Evolutionary conservation across 2,888 invertebrate genomes (phyloP).

Genomic region (Apamea monoglypha): DNA sequence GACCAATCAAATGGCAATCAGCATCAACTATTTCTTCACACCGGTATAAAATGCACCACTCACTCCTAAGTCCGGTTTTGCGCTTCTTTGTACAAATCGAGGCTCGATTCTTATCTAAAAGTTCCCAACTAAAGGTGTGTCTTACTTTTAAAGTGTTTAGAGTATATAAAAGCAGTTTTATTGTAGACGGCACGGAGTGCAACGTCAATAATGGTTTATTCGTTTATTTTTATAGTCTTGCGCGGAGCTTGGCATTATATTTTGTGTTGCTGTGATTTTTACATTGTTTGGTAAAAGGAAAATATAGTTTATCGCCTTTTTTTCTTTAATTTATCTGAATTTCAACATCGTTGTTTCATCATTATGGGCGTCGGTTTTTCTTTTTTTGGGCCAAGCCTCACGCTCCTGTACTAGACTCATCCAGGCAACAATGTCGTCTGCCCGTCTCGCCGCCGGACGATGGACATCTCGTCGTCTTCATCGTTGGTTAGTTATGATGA

Average conservation of each 20-base stretch:
- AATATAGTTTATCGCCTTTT: neutral
- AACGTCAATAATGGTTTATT: constrained; percentile 48
- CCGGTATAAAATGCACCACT: constrained; percentile 1
- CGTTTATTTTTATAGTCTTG: constrained; percentile 33
- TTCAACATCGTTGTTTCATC: neutral
- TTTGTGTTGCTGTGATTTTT: constrained; percentile 7
- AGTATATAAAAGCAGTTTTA: constrained; percentile 50
- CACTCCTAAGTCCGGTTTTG: constrained; percentile 28
- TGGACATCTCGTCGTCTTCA: neutral
- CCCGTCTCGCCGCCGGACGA: neutral
- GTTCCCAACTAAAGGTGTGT: constrained; percentile 52
- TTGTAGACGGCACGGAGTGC: constrained; percentile 25
- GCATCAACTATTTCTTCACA: constrained; percentile 3
- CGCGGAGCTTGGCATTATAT: constrained; percentile 5
- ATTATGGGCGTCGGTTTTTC: neutral
- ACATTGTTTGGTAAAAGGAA: constrained; percentile 14
- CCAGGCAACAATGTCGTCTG: neutral
- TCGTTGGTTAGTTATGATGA: neutral
- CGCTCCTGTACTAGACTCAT: neutral
- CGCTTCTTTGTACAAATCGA: constrained; percentile 41
- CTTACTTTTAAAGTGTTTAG: constrained; percentile 46
- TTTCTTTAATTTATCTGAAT: neutral
- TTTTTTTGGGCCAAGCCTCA: neutral
- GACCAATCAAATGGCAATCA: constrained; percentile 15
- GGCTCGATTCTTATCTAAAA: constrained; percentile 53